Evolutionary conservation across 2,113 vertebrate genomes (phyloP), one percentile per base, ranked within the genome.

Genomic region (Muntiacus muntjak): DNA sequence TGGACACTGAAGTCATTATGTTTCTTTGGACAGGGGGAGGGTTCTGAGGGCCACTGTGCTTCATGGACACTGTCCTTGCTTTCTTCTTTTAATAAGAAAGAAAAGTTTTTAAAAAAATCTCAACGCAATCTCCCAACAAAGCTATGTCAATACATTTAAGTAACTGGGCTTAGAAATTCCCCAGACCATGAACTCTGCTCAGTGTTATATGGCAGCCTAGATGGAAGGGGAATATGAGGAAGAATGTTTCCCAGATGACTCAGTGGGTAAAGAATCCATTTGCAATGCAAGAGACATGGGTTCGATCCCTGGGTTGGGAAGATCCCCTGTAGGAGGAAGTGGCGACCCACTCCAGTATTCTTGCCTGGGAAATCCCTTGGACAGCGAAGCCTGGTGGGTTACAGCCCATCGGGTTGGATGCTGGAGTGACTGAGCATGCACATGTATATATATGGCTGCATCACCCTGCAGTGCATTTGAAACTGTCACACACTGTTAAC

Each of bases 41-140:
- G 43, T 58, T 83, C 84, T 95, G 55, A 89, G 55, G 28, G 23
- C 5, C 16, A n/a, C 1, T 47, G 47, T 78, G 10, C 45, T 86
- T 97, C 33, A n/a, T 47, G 25, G 62, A 36, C 40, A 64, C 67
- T n/a, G 19, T 93, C 60, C 50, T 91, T 89, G 16, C 17, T 91
- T 81, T 54, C 94, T 81, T 58, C 58, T 95, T 91, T 82, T 85
- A 92, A 90, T 45, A 87, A 58, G n/a, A 93, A 93, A 54, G 36
- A 76, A 90, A 62, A 60, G 26, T 9, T 93, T 97, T 81, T 8
- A 21, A 95, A 64, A 62, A 78, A 96, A 84, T 91, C 7, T 67
- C 67, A 90, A 9, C 40, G 3, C 76, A 36, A 89, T 76, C 25
- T 15, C 28, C 50, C 71, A 55, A 7, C 5, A 52, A 52, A n/a